These are phyloP conservation scores for Chionomys nivalis DNA, from an alignment of 2,113 vertebrate genomes.

Conservation along the genomic window DNA sequence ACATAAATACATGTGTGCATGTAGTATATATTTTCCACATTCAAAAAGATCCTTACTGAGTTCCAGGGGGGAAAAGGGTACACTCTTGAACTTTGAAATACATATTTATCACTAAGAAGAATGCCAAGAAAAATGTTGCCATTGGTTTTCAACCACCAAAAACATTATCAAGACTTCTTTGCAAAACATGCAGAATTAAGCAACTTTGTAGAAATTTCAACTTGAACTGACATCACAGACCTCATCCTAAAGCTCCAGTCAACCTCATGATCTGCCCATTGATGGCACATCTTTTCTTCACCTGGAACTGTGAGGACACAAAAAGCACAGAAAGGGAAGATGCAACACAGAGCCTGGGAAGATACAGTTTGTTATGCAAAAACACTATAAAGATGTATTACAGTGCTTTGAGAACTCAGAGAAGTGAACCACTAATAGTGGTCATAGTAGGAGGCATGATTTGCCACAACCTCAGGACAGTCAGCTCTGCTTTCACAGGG, in stretches of 20 bases:
- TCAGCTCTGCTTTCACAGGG: neutral
- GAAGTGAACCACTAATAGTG: neutral
- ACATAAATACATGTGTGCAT: neutral
- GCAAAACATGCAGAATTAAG: neutral
- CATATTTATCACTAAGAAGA: neutral
- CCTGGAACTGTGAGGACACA: neutral
- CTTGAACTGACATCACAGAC: neutral
- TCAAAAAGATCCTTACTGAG: neutral
- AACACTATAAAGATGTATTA: neutral
- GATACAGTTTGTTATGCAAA: neutral
- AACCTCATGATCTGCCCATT: neutral
- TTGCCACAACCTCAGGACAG: neutral
- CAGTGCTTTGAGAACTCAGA: neutral
- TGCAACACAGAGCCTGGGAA: neutral
- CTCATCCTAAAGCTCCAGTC: neutral
- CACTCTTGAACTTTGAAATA: neutral
- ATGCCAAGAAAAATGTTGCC: neutral
- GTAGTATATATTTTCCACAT: neutral
- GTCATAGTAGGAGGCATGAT: neutral
- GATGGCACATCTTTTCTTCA: neutral
- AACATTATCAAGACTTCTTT: neutral
- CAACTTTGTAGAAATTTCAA: neutral
- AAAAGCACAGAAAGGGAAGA: neutral
- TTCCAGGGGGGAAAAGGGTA: neutral
- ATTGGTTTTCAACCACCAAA: neutral